Evolutionary conservation across 2,113 vertebrate genomes (phyloP).

Genomic region (Columbina picui): DNA sequence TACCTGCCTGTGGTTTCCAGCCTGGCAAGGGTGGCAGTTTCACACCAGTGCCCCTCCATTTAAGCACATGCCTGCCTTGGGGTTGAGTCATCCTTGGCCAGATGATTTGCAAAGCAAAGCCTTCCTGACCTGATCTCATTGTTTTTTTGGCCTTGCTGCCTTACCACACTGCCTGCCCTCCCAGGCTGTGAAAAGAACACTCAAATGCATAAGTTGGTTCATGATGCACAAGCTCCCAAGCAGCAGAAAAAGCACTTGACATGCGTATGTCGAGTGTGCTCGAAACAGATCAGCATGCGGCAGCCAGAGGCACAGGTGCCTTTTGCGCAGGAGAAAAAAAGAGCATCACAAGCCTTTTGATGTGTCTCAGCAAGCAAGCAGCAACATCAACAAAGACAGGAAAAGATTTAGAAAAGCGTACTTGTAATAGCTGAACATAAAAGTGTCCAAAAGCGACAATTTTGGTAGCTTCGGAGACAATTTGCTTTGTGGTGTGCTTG

Average conservation of each 20-base stretch:
- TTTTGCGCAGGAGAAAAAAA: neutral
- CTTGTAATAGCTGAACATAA: slow-evolving; percentile 2
- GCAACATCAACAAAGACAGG: neutral
- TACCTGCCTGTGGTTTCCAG: neutral
- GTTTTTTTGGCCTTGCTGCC: neutral
- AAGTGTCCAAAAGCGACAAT: neutral
- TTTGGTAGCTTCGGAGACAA: neutral
- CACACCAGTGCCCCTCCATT: neutral
- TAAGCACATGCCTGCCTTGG: neutral
- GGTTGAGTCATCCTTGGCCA: neutral
- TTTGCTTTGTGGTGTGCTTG: neutral
- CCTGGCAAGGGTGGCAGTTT: neutral
- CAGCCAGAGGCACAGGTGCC: neutral
- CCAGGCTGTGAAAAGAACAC: neutral
- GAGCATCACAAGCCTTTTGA: neutral
- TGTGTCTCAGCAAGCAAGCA: neutral
- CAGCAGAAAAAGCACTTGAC: neutral
- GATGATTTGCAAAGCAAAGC: neutral
- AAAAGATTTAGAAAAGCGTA: neutral
- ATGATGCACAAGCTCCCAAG: neutral
- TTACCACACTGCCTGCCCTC: neutral
- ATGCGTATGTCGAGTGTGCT: neutral
- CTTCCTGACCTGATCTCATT: neutral
- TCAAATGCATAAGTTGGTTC: neutral
- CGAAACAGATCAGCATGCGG: neutral